These are phyloP conservation scores for Pachypanchax playfairii DNA, from an alignment of 2,113 vertebrate species.

Conservation along the genomic window DNA sequence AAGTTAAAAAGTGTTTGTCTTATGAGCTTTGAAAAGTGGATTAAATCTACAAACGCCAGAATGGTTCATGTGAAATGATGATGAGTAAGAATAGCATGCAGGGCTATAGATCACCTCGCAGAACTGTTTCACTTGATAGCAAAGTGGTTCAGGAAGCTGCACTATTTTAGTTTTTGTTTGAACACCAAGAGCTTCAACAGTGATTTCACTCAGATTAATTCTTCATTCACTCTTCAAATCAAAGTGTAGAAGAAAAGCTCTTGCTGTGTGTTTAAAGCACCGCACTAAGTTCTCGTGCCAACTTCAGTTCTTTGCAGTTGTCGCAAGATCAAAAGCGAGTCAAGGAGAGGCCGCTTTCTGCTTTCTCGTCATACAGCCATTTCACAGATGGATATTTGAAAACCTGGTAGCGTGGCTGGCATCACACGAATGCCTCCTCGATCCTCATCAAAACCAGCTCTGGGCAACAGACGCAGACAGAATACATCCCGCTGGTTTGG, in stretches of 20 bases:
- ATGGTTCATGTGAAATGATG: slow-evolving; percentile 1
- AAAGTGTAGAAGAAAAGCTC: slow-evolving; percentile 43
- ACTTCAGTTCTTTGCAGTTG: slow-evolving; percentile 55
- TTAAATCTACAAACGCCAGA: background rate
- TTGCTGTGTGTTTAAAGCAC: slow-evolving; percentile 36
- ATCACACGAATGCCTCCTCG: slow-evolving; percentile 29
- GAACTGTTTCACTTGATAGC: slow-evolving; percentile 27
- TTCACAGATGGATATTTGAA: slow-evolving; percentile 53
- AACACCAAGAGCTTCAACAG: slow-evolving; percentile 50
- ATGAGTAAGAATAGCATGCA: background rate
- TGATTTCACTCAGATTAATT: slow-evolving; percentile 56
- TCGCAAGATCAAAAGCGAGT: slow-evolving; percentile 57
- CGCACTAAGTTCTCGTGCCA: slow-evolving; percentile 45
- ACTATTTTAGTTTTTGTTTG: slow-evolving; percentile 19
- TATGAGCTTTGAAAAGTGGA: slow-evolving; percentile 38
- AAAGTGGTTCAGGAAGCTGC: slow-evolving; percentile 24
- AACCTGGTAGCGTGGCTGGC: slow-evolving; percentile 35
- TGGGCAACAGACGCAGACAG: slow-evolving; percentile 21
- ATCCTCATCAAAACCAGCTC: slow-evolving; percentile 33
- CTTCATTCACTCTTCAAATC: slow-evolving; percentile 56
- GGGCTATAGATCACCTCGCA: slow-evolving; percentile 4
- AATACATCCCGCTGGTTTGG: slow-evolving; percentile 19
- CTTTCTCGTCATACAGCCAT: slow-evolving; percentile 48
- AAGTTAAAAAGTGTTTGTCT: slow-evolving; percentile 15
- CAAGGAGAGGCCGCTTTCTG: slow-evolving; percentile 31